Percentiles rank a stretch among this genome's conserved stretches.
Evolutionary conservation across 2,888 invertebrate species (phyloP).

Genomic region (Gonocerus acuteangulatus): DNA sequence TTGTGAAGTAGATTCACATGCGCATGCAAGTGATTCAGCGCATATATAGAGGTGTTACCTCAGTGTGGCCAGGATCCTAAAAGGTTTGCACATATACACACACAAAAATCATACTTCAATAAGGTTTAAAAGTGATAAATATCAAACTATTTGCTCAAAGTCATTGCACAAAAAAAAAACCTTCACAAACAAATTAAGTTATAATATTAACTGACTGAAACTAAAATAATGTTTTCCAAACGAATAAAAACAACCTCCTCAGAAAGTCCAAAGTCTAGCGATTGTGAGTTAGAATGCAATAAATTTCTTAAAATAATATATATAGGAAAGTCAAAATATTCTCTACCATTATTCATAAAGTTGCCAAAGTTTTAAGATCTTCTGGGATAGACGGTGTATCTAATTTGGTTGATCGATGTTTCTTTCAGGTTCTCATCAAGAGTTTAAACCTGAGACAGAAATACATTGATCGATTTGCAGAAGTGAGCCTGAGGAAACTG

Average conservation of each 20-base stretch:
- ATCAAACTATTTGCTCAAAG: not conserved
- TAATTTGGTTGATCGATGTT: no score
- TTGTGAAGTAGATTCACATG: constrained; percentile 13
- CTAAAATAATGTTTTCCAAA: not conserved
- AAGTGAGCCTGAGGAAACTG: no score
- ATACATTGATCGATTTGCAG: no score
- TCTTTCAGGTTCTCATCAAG: no score
- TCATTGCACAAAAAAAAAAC: not conserved
- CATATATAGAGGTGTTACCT: constrained; percentile 35
- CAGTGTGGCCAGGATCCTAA: constrained; percentile 35
- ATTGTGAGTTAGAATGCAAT: no score
- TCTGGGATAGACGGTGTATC: no score
- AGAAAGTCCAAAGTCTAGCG: constrained; percentile 4
- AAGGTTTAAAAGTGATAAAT: not conserved
- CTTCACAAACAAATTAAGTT: no score
- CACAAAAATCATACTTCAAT: constrained; percentile 25
- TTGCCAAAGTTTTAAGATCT: no score
- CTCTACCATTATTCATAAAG: no score
- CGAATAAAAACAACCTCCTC: not conserved
- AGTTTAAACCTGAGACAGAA: no score
- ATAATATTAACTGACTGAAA: not conserved
- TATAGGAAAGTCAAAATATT: no score
- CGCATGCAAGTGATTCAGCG: constrained; percentile 33
- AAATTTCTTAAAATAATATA: no score
- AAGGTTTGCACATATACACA: constrained; percentile 32